Evolutionary conservation across 2,888 invertebrate species (phyloP), one percentile per base, ranked within the genome.

Genomic region (Myopa testacea): DNA sequence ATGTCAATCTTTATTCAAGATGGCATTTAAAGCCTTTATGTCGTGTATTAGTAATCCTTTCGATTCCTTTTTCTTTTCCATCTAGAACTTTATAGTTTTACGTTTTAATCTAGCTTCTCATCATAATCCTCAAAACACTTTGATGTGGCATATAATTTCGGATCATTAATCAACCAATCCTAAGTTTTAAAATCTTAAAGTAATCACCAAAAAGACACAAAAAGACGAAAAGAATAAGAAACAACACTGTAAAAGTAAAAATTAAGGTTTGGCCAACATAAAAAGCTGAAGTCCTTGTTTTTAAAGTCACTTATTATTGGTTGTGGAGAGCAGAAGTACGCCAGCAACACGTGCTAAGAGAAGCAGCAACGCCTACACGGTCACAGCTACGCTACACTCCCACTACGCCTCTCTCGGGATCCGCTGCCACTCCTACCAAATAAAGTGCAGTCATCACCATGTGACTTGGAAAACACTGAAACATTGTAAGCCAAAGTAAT

Each of bases 151-250:
- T 10, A 45, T 45, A 10, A 45, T 45, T 45, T 45, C 45, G 45
- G 7, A 45, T 45, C 45, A 3, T 45, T 55, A 8, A n/a, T 55
- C 26, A 55, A n/a, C 55, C 55, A 8, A 55, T 55, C 55, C 55
- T n/a, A 55, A n/a, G 1, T 55, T 55, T n/a, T n/a, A 55, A 16
- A 55, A 55, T 58, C n/a, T 55, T 12, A 55, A 72, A 62, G 7
- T 52, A 14, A 37, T 14, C 65, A 50, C 63, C 63, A 45, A 74
- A 40, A 62, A 7, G 34, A 8, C 16, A 4, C 55, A 65, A 34
- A 52, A 50, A 7, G 50, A 52, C 19, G 4, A 55, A n/a, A 55
- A 80, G 79, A 77, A 78, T 78, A 80, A 80, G 79, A 79, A 75
- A 76, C 55, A 38, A 63, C 34, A 45, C 45, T 26, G 26, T 26